Evolutionary conservation across 2,797 vertebrate genomes (phyloP).

Genomic region (Sebastes iracundus): DNA sequence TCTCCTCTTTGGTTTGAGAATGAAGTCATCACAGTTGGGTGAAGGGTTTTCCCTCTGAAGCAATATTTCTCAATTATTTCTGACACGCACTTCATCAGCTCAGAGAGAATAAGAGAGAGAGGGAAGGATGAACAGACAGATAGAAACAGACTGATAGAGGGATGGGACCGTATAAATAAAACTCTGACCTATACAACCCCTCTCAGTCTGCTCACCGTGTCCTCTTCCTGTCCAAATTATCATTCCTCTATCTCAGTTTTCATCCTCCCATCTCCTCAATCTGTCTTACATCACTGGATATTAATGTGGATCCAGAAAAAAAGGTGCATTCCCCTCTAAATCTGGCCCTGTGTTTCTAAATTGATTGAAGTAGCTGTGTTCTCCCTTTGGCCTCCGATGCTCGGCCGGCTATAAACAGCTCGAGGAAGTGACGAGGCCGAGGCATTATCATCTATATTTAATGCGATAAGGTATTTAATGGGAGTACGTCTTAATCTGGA

Average conservation of each 20-base stretch:
- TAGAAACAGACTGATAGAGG: slow-evolving; percentile 14
- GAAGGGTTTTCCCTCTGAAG: neutral
- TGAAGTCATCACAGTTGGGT: neutral
- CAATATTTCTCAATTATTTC: slow-evolving; percentile 4
- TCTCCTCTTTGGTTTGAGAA: slow-evolving; percentile 8
- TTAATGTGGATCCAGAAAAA: slow-evolving; percentile 19
- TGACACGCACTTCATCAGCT: slow-evolving; percentile 21
- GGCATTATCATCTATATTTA: slow-evolving; percentile 68
- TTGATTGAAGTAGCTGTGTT: slow-evolving; percentile 41
- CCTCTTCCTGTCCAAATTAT: neutral
- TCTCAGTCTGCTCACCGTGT: neutral
- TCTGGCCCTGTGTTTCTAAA: slow-evolving; percentile 31
- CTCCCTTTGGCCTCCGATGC: slow-evolving; percentile 4
- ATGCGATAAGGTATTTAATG: slow-evolving; percentile 64
- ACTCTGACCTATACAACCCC: neutral
- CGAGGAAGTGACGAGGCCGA: neutral
- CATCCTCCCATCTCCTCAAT: neutral
- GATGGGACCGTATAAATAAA: neutral
- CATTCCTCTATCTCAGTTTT: neutral
- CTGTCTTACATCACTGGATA: slow-evolving; percentile 26
- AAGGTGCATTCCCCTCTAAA: slow-evolving; percentile 24
- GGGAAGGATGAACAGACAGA: slow-evolving; percentile 23
- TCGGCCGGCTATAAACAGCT: slow-evolving; percentile 50
- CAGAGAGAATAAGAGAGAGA: slow-evolving; percentile 13
- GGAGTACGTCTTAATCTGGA: slow-evolving; percentile 55